A percentile compares a stretch with the other conserved stretches of the same genome.
Conservation (phyloP, 2,888 invertebrate genomes). For the Parascotia fuliginaria region DNA sequence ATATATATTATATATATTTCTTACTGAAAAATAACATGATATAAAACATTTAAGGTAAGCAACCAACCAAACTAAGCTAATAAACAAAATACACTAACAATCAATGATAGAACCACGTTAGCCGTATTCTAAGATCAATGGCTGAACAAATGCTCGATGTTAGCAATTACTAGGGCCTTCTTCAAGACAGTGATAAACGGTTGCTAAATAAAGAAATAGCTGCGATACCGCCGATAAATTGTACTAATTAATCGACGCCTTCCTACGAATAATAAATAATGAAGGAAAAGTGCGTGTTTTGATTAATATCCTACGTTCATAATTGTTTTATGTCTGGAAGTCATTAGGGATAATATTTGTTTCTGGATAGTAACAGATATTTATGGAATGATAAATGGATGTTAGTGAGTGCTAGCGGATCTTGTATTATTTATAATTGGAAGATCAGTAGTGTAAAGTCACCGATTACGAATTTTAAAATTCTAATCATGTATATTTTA, state of each 20-base stretch:
- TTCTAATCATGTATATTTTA: too few relatives aligned
- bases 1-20: too few relatives aligned
- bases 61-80: too few relatives aligned
- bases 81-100: neutral
- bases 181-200: constrained; percentile 52
- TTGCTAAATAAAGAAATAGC: constrained; percentile 51
- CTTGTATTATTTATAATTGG: too few relatives aligned
- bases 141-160: constrained; percentile 19
- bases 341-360: neutral
- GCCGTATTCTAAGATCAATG: neutral
- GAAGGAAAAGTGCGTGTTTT: constrained; percentile 5
- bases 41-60: too few relatives aligned
- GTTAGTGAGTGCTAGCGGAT: too few relatives aligned
- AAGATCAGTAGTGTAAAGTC: too few relatives aligned
- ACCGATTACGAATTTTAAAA: too few relatives aligned
- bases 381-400: too few relatives aligned
- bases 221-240: constrained; percentile 42
- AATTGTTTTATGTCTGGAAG: neutral
- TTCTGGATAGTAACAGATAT: too few relatives aligned
- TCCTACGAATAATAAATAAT: constrained; percentile 20
- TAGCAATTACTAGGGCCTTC: constrained; percentile 34
- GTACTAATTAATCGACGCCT: constrained; percentile 33
- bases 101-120: neutral
- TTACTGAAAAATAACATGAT: too few relatives aligned
- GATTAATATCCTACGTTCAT: neutral